Conservation (phyloP, 2,113 vertebrate genomes). For the Silurus asotus region DNA sequence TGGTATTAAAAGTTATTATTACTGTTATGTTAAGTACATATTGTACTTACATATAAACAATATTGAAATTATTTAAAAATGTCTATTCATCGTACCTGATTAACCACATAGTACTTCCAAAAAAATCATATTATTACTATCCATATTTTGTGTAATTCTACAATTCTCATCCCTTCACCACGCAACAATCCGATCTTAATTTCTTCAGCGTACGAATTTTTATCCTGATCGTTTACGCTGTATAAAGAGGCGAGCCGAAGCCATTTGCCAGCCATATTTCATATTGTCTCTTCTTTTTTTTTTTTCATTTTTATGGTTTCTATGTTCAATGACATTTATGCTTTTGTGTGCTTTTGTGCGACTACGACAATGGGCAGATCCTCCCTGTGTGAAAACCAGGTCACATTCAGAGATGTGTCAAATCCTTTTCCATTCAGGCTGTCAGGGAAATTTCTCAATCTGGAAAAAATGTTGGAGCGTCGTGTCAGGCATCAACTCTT, state of each 20-base stretch:
- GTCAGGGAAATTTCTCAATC: slow-evolving; percentile 28
- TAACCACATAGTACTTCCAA: not conserved
- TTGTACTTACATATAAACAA: not conserved
- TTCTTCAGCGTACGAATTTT: slow-evolving; percentile 60
- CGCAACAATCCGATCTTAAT: slow-evolving; percentile 29
- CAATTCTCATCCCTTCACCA: not conserved
- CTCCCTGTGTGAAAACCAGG: slow-evolving; percentile 51
- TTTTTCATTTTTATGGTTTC: slow-evolving; percentile 59
- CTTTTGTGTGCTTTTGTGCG: slow-evolving; percentile 56
- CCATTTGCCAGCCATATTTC: slow-evolving; percentile 65
- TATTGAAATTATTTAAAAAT: not conserved
- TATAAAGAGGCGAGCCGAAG: slow-evolving; percentile 61
- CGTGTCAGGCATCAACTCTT: not conserved
- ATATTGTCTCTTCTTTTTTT: slow-evolving; percentile 33
- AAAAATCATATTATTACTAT: not conserved
- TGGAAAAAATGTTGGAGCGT: slow-evolving; percentile 12
- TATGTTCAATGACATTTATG: slow-evolving; percentile 58
- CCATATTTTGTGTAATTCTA: not conserved
- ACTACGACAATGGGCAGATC: slow-evolving; percentile 58
- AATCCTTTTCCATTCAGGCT: slow-evolving; percentile 9
- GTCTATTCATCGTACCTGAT: not conserved
- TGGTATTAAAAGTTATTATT: not conserved
- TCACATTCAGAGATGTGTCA: slow-evolving; percentile 38
- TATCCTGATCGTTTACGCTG: slow-evolving; percentile 70
- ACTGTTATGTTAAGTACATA: too few species aligned